A percentile compares a stretch with the other conserved stretches of the same genome.
These are phyloP conservation scores for Bettongia penicillata DNA, from an alignment of 2,113 vertebrate species.

Conservation along the genomic window DNA sequence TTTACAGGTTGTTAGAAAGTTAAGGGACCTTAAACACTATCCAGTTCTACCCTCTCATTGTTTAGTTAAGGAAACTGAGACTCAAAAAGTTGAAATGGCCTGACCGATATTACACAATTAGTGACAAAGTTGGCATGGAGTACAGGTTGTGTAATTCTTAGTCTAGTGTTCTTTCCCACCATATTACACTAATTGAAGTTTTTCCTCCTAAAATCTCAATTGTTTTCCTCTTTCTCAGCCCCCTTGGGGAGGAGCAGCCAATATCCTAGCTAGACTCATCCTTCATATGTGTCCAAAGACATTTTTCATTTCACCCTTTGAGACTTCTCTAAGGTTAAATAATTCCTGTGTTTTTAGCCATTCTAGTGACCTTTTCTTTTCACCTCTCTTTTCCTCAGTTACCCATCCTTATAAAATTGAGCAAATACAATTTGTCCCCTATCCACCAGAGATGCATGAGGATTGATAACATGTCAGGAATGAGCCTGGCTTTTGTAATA, in stretches of 20 bases:
- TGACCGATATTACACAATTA: neutral
- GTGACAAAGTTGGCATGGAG: neutral
- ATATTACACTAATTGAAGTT: conserved; percentile 16
- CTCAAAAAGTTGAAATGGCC: neutral
- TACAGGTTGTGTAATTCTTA: neutral
- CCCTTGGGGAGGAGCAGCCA: neutral
- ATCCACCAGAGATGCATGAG: conserved; percentile 50
- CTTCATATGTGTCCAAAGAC: neutral
- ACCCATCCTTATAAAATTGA: conserved; percentile 31
- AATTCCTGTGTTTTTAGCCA: conserved; percentile 15
- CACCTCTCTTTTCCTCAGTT: conserved; percentile 41
- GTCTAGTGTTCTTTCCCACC: neutral
- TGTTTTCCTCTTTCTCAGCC: conserved; percentile 47
- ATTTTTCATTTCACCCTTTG: accelerated
- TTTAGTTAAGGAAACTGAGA: neutral
- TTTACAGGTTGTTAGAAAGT: neutral
- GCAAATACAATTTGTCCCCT: conserved; percentile 61
- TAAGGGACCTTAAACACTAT: neutral
- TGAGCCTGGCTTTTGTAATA: conserved; percentile 52
- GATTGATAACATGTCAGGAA: conserved; percentile 66
- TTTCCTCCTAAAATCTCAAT: conserved; percentile 40
- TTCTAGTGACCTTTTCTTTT: neutral
- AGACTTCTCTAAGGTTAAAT: neutral
- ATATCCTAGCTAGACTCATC: neutral
- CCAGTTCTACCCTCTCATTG: neutral